Evolutionary conservation across 2,797 vertebrate genomes (phyloP).

Genomic region (Semaprochilodus insignis): DNA sequence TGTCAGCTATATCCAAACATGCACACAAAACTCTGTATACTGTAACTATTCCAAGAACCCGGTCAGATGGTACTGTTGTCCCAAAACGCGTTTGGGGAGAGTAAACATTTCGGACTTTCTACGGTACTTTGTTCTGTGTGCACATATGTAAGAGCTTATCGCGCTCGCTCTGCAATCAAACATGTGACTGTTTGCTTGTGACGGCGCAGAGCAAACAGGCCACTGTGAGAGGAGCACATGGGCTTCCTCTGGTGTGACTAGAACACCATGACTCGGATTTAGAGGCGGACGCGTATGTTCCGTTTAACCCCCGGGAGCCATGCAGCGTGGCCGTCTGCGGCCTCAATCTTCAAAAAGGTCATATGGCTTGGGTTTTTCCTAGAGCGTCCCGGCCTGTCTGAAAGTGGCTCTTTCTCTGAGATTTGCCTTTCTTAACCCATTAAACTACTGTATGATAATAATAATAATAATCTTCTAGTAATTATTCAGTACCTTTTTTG

Average conservation of each 20-base stretch:
- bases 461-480: too few species aligned
- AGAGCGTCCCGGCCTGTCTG: constrained; percentile 28
- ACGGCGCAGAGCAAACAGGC: constrained; percentile 33
- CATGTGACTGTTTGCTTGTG: constrained; percentile 46
- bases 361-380: constrained; percentile 43
- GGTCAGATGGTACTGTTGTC: not conserved
- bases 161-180: constrained; percentile 12
- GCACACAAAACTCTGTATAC: not conserved
- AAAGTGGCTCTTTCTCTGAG: constrained; percentile 23
- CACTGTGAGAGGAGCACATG: constrained; percentile 16
- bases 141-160: constrained; percentile 49
- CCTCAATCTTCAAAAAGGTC: constrained; percentile 24
- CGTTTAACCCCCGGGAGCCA: constrained; percentile 7
- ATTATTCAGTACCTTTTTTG: too few species aligned
- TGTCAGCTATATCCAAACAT: not conserved
- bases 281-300: not conserved
- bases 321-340: not conserved
- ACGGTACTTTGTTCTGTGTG: constrained; percentile 44
- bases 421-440: not conserved
- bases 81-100: constrained; percentile 7
- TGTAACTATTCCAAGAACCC: constrained; percentile 28
- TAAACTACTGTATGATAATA: not conserved
- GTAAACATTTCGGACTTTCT: constrained; percentile 29
- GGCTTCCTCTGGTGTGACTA: constrained; percentile 43
- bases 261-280: constrained; percentile 25